Evolutionary conservation across 2,888 invertebrate species (phyloP).

Genomic region (Charanyca ferruginea): DNA sequence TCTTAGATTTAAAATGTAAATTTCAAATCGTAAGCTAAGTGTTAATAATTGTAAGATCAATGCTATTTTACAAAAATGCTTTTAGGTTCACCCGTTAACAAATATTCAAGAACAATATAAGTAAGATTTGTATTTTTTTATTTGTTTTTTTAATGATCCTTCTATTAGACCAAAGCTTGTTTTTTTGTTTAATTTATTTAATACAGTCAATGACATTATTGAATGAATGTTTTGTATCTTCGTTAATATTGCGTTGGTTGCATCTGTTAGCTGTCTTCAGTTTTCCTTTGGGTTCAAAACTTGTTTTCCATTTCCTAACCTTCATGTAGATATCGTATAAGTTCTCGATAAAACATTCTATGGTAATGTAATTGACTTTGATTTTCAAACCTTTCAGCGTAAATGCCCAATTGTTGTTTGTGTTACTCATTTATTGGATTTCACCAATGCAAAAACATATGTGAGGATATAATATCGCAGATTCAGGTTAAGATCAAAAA

Average conservation of each 20-base stretch:
- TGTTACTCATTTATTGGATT: neutral
- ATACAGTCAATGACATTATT: slow-evolving; percentile 41
- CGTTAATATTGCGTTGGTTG: neutral
- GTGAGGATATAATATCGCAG: too few species aligned
- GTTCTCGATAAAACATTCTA: slow-evolving; percentile 40
- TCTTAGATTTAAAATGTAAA: slow-evolving; percentile 64
- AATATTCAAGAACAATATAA: slow-evolving; percentile 51
- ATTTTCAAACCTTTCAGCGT: slow-evolving; percentile 7
- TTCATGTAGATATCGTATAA: neutral
- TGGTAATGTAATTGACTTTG: slow-evolving; percentile 48
- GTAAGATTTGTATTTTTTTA: slow-evolving; percentile 68
- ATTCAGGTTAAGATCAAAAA: too few species aligned
- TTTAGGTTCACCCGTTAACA: slow-evolving; percentile 53
- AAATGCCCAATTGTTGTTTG: slow-evolving; percentile 1
- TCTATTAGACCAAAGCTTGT: slow-evolving; percentile 84
- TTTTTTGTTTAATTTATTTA: slow-evolving; percentile 77
- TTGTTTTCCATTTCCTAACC: neutral
- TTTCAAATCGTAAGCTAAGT: slow-evolving; percentile 58
- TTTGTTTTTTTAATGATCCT: slow-evolving; percentile 66
- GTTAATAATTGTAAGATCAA: slow-evolving; percentile 57
- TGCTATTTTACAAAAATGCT: slow-evolving; percentile 51
- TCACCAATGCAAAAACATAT: neutral
- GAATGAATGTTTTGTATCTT: slow-evolving; percentile 29
- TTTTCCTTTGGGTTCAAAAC: neutral
- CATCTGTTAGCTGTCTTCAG: slow-evolving; percentile 3